phyloP scores from a whole-genome alignment of 2,797 vertebrate species.

The Nyctibius grandis region DNA sequence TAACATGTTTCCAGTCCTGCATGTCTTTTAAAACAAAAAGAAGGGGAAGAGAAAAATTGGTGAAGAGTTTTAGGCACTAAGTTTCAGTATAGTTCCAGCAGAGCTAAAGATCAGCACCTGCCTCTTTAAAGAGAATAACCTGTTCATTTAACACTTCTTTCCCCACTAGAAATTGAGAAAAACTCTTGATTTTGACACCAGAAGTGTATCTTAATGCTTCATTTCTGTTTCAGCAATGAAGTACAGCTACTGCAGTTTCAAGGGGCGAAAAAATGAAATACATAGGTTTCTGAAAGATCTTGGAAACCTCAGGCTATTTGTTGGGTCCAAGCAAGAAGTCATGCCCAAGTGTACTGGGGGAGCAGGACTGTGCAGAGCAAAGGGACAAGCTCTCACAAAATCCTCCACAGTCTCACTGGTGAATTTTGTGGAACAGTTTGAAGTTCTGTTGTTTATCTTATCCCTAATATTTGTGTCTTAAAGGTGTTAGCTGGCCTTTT shows the following conservation, averaged over 20 bases:
- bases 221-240: background rate
- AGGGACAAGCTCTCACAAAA: background rate
- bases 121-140: background rate
- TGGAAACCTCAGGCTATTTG: background rate
- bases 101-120: background rate
- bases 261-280: rapidly evolving
- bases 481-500: background rate
- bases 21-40: background rate
- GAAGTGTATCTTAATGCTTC: background rate
- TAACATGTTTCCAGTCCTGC: background rate
- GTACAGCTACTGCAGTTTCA: background rate
- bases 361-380: background rate
- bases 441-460: background rate
- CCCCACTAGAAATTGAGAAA: background rate
- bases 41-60: background rate
- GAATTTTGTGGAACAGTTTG: background rate
- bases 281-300: background rate
- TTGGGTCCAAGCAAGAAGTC: background rate
- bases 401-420: background rate
- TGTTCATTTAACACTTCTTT: background rate
- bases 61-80: background rate
- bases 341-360: background rate
- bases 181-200: background rate
- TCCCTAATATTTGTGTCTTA: background rate
- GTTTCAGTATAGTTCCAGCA: background rate